Evolutionary conservation across 2,797 vertebrate species (phyloP), one percentile per base, ranked within the genome.

Genomic region (Ibycter americanus): DNA sequence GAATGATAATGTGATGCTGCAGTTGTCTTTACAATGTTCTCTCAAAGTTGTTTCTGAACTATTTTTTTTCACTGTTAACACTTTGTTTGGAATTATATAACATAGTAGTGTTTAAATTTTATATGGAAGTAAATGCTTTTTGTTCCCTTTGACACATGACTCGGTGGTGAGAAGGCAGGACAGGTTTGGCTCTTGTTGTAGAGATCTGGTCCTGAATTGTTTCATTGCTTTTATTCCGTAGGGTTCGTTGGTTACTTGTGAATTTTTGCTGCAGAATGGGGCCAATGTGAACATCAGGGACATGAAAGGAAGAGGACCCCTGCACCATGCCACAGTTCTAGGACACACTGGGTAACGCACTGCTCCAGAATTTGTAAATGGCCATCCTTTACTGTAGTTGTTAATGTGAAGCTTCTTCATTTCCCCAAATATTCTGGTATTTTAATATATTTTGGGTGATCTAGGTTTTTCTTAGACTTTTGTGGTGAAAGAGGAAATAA

Each of bases 221-320:
- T 83, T 61, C 76, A 73, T 76, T 81, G 51, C 76, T 85, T 94
- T 97, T 77, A 61, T 86, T 93, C 49, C 5, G 0, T 91, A 99
- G 99, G 99, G 99, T 59, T 99, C 99, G 2, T 93, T 99, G 98
- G 99, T 99, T 96, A 98, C 99, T 27, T 99, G 99, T 36, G 99
- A 99, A 97, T 99, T 99, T 98, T 97, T 99, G 89, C 99, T 99
- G 55, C 99, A 99, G 97, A 99, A 99, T 36, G 99, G 99, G 73
- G 99, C 99, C 72, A 99, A 99, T 32, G 99, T 99, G 92, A 99
- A 99, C 97, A 99, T 99, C 97, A 98, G 98, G 96, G 99, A 99
- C 59, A 85, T 98, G 83, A 99, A 99, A 80, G 99, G 99, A 62
- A 98, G 99, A 96, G 99, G 99, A 47, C 99, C 99, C 1, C 98